Evolutionary conservation across 1,140 invertebrate genomes (phyloP), one percentile per base, ranked within the genome.

Genomic region (Panulirus ornatus): DNA sequence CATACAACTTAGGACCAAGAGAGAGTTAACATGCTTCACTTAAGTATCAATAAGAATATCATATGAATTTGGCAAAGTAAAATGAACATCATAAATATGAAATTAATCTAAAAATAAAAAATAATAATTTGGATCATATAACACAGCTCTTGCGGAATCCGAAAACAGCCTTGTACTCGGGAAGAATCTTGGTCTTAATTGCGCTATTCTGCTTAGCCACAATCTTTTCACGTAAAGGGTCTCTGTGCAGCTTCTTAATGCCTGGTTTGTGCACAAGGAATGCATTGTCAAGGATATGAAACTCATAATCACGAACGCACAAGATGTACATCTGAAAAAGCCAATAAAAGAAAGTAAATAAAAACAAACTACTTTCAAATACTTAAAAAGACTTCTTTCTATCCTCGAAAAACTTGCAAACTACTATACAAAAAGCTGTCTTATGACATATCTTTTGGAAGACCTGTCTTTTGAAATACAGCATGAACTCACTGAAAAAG

Each of bases 241-340:
- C 87, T 40, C 73, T 81, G 78, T 82, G 76, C n/a, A 82, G 9
- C 38, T 88, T 81, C 66, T 88, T 88, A 63, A 88, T 88, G 5
- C 87, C 87, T 1, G 87, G 87, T 5, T 66, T 58, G 44, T 88
- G 87, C 19, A 88, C 87, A 16, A 88, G 40, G 87, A 88, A 88
- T 58, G 87, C 87, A 30, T 88, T 88, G 66, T 88, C 87, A 42
- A 88, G 44, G 63, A 88, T 88, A 42, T 88, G 87, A 38, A 88
- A 83, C 42, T 88, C 87, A 30, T 88, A 88, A 58, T 88, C 87
- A 19, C 87, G 58, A n/a, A 88, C 87, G 22, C 87, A 88, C 63
- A 88, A 66, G 42, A 88, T 88, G 78, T 88, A 88, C 87, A 88
- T 88, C 87, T 88, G 87, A n/a, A 44, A 34, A 27, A 75, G 22